Conservation (phyloP, 2,888 invertebrate species). For the Loripinus fragilis region DNA sequence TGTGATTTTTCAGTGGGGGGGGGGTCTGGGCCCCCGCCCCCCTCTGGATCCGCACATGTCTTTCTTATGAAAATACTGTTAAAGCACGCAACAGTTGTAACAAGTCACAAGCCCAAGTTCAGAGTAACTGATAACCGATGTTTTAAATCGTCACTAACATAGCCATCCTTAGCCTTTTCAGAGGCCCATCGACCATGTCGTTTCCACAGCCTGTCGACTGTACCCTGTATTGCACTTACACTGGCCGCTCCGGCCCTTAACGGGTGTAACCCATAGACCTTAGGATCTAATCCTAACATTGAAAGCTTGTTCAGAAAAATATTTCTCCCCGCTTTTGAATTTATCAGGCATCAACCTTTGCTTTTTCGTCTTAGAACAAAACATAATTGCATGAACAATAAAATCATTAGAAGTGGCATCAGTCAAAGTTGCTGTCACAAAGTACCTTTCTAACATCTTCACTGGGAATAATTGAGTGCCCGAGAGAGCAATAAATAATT, state of each 20-base stretch:
- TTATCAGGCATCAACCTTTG: background rate
- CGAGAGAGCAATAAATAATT: background rate
- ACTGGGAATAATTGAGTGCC: background rate
- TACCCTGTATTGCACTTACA: background rate
- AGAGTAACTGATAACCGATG: background rate
- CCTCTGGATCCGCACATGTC: no score
- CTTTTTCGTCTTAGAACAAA: background rate
- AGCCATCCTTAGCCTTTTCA: constrained; percentile 4
- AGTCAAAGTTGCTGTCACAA: no score
- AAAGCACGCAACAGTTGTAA: no score
- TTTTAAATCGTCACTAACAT: background rate
- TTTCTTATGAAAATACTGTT: no score
- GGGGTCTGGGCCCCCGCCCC: no score
- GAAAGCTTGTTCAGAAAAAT: background rate
- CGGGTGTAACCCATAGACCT: background rate
- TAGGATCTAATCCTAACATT: constrained; percentile 1
- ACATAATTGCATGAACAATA: constrained; percentile 4
- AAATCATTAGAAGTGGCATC: background rate
- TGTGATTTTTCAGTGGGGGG: no score
- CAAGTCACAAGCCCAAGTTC: background rate
- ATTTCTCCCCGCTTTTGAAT: background rate
- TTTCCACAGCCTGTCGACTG: no score
- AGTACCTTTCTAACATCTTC: background rate
- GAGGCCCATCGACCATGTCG: no score
- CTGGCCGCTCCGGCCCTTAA: background rate